Evolutionary conservation across 1,140 invertebrate genomes (phyloP), one percentile per base, ranked within the genome.

Genomic region (Neoseiulus cucumeris): DNA sequence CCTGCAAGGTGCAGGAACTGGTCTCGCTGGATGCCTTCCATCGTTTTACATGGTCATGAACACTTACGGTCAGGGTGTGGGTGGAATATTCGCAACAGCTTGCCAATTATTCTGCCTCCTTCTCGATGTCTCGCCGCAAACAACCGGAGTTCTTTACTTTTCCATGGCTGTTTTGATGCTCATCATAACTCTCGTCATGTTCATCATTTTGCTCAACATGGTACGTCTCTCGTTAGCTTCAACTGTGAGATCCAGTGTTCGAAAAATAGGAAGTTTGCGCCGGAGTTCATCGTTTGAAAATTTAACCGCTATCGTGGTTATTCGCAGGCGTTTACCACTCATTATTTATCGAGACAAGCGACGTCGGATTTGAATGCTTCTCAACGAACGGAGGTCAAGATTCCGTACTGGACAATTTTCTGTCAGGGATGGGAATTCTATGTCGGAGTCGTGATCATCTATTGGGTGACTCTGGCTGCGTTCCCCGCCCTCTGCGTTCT

Each of bases 131-230:
- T 84, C 84, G 17, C 83, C 86, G 1, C 77, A 83, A 7, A 80
- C 83, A 68, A 89, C 87, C 69, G 89, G 87, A 2, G 81, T 93
- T 64, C 80, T 89, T 44, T 92, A 90, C 75, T 94, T 93, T 74
- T 79, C 86, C 7, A 83, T 89, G 68, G 89, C 89, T 17, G 72
- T 73, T 33, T 68, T 82, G 2, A 81, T 87, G 69, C 79, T 91
- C 1, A 70, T 85, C 12, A 65, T 83, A 7, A 84, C 87, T 0
- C 72, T 92, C 6, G 68, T 85, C 2, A 81, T 82, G 0, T 92
- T 87, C 71, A 70, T 47, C 18, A 47, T 47, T 47, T 7, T 6
- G 18, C 45, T 47, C 45, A 47, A 47, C 7, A 4, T 47, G 45
- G 45, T 47, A 14, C 4, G 28, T 47, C 33, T n/a, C n/a, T n/a